Conservation (phyloP, 2,113 vertebrate genomes). For the Geococcyx californianus region DNA sequence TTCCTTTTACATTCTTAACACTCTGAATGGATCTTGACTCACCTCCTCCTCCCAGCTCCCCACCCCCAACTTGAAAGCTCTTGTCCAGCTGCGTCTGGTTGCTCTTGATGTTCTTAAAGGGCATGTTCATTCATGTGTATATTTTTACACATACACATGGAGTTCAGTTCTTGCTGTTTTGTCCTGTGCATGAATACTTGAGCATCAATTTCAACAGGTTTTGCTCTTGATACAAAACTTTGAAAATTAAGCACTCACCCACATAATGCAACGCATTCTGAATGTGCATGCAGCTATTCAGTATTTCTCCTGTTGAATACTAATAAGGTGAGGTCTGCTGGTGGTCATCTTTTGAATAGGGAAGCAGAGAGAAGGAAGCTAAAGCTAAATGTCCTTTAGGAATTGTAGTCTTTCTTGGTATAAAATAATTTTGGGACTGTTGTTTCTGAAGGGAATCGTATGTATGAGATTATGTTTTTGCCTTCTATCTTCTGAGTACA, state of each 20-base stretch:
- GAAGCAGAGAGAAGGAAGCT: background rate
- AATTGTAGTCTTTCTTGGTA: background rate
- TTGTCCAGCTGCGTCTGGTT: background rate
- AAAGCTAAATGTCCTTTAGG: background rate
- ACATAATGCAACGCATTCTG: background rate
- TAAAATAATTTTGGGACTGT: background rate
- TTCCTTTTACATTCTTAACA: background rate
- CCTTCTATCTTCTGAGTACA: background rate
- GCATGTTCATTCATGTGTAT: rapidly evolving
- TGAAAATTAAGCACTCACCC: background rate
- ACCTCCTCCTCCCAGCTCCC: rapidly evolving
- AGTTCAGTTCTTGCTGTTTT: background rate
- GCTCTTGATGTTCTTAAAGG: background rate
- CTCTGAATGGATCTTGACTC: background rate
- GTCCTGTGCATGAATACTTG: background rate
- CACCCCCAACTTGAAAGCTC: background rate
- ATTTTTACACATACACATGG: background rate
- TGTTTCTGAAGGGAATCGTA: background rate
- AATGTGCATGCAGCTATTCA: background rate
- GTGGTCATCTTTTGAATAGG: background rate
- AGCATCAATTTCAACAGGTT: background rate
- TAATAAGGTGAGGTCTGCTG: background rate
- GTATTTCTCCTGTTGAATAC: background rate
- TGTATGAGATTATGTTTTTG: background rate
- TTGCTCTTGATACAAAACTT: background rate